Base-by-base conservation (phyloP, 2,113 vertebrate species). In the Micronycteris hirsuta region DNA sequence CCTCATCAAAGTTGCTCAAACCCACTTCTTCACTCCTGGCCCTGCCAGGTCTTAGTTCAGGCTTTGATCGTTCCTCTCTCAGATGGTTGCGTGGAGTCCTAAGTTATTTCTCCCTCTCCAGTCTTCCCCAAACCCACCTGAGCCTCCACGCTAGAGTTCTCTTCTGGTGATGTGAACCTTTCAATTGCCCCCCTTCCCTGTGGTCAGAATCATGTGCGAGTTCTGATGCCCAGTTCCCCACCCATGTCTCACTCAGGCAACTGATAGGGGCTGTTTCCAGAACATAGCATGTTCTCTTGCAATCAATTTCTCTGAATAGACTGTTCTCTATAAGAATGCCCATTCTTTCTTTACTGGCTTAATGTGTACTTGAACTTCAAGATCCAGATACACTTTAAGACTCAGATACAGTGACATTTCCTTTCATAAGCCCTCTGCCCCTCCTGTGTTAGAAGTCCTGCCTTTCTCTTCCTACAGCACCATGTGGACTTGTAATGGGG, bases 201-300 rank as follows among this genome's bases (percentile, higher is more conserved):
- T 2, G 4, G 8, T 70, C 52, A 89, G 74, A 41, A 15, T 28
- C 45, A 61, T 1, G 20, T 0, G 15, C 22, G 43, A 36, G 3
- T 11, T 17, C 14, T 22, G 2, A 31, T 13, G 31, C 5, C 49
- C 8, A 6, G 7, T 26, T 47, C 65, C 2, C 15, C 13, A 19
- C 33, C 49, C 0, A 0, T 3, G 47, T 19, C 31, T 80, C 0
- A 6, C 26, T 41, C 36, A 22, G 2, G 24, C 20, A 38, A 26
- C 7, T n/a, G 56, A 63, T 45, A 58, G n/a, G 19, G 89, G 54
- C 3, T 71, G 71, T 71, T 56, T 14, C 52, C 61, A 83, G 68
- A 87, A 61, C 3, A 45, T 1, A 28, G 43, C 19, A 49, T 4
- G 15, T 4, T 41, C 5, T 58, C 31, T 31, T 20, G 7, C 13